Base-by-base conservation (phyloP, 2,888 invertebrate genomes). In the Acanthosepion lycidas region DNA sequence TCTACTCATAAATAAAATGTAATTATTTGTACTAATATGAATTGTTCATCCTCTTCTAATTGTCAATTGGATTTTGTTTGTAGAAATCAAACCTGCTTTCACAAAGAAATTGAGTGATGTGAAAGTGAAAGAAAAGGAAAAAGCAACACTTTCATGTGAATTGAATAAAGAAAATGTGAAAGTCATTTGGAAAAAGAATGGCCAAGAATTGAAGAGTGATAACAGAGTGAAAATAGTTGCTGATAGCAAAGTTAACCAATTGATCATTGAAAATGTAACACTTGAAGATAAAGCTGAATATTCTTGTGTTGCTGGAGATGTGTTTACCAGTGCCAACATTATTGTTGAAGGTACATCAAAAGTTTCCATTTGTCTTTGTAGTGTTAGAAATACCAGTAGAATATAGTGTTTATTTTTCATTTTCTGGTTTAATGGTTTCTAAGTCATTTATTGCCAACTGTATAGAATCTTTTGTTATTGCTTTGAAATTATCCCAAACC, bases 151-250 rank as follows among this genome's bases (percentile, higher is more conserved):
- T 51, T 9, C 51, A 51, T 51, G 97, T 94, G 96, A 95, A 42
- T 95, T 97, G 23, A 96, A 95, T 64, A 94, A 97, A 94, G 96
- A 96, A 94, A 96, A 96, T 92, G 96, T 96, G n/a, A 93, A 51
- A 53, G 51, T 93, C 0, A 26, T 51, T 49, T 92, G 92, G 92
- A 92, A 92, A 92, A 92, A 92, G 92, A 92, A 92, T 92, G 49
- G 92, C 48, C 26, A 92, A 48, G 92, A 92, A 92, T 49, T 92
- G 49, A 92, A 92, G 28, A 92, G 92, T 49, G 92, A 49, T 48
- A n/a, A 51, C 49, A 51, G 33, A 33, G 33, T 33, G 33, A 33
- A 33, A 33, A 33, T 33, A 1, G 33, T 33, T 33, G 33, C 33
- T 33, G 33, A 33, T 33, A 33, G 33, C 33, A 33, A 33, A 33